Evolutionary conservation across 2,888 invertebrate species (phyloP).

Genomic region (Ischnura elegans): DNA sequence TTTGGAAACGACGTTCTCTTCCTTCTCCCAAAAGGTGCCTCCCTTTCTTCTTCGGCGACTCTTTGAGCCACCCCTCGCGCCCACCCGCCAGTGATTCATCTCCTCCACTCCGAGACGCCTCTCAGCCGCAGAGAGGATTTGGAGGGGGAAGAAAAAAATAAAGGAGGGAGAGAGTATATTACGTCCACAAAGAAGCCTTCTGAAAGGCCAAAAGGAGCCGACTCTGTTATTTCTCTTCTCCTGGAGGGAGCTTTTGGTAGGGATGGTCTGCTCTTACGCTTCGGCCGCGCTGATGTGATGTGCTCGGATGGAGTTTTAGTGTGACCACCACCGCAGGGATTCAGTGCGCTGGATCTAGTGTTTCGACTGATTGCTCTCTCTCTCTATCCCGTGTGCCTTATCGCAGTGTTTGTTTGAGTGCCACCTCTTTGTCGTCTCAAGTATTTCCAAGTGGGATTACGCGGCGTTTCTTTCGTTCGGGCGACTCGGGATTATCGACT

Average conservation of each 20-base stretch:
- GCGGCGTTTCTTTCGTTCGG: neutral
- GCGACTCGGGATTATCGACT: neutral
- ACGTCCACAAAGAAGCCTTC: neutral
- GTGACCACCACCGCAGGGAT: neutral
- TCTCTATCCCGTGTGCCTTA: neutral
- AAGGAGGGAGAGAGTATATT: too few relatives aligned
- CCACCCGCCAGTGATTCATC: conserved; percentile 55
- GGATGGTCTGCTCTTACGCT: neutral
- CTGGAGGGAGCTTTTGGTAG: neutral
- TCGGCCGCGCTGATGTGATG: neutral
- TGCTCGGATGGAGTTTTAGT: neutral
- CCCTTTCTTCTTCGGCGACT: neutral
- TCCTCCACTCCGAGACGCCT: conserved; percentile 20
- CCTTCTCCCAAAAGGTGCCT: neutral
- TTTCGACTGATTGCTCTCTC: neutral
- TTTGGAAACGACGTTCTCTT: too few relatives aligned
- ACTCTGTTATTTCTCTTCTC: neutral
- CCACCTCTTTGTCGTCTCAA: neutral
- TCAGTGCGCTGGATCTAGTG: neutral
- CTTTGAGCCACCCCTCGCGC: neutral
- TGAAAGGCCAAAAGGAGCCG: neutral
- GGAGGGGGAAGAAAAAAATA: neutral
- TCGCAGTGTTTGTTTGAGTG: neutral
- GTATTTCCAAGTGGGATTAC: neutral
- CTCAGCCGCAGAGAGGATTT: neutral